Percentiles rank a stretch among this genome's conserved stretches.
These are phyloP conservation scores for Melinaea marsaeus DNA, from an alignment of 2,888 invertebrate genomes.

Conservation along the genomic window DNA sequence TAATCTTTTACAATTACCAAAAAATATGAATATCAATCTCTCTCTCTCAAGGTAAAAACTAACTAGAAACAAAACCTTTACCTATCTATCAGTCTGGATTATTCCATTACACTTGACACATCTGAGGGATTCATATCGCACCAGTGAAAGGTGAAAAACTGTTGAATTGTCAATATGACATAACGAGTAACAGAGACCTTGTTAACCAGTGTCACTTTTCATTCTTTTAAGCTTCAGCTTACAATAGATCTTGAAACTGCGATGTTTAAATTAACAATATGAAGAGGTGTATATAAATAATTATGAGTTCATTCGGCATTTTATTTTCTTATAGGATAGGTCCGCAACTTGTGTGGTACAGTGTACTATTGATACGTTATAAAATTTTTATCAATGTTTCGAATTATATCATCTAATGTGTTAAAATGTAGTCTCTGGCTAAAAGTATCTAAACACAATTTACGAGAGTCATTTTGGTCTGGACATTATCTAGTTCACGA, in stretches of 20 bases:
- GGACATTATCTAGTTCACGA: conserved; percentile 54
- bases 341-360: too few relatives aligned
- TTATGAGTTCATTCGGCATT: too few relatives aligned
- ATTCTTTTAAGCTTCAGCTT: conserved; percentile 28
- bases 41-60: neutral
- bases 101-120: conserved; percentile 23
- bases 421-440: neutral
- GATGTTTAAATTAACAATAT: too few relatives aligned
- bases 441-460: conserved; percentile 49
- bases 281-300: too few relatives aligned
- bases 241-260: neutral
- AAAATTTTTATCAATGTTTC: too few relatives aligned
- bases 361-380: too few relatives aligned
- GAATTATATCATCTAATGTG: too few relatives aligned
- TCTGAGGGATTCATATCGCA: neutral
- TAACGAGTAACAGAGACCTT: conserved; percentile 38
- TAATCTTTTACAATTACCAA: too few relatives aligned
- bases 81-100: conserved; percentile 11
- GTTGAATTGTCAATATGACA: conserved; percentile 38
- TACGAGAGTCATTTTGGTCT: conserved; percentile 58
- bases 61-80: conserved; percentile 5
- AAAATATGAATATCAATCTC: too few relatives aligned
- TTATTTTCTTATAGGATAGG: too few relatives aligned
- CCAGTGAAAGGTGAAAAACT: conserved; percentile 25
- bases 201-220: conserved; percentile 45